Evolutionary conservation across 1,140 invertebrate genomes (phyloP).

Genomic region (Formica exsecta): DNA sequence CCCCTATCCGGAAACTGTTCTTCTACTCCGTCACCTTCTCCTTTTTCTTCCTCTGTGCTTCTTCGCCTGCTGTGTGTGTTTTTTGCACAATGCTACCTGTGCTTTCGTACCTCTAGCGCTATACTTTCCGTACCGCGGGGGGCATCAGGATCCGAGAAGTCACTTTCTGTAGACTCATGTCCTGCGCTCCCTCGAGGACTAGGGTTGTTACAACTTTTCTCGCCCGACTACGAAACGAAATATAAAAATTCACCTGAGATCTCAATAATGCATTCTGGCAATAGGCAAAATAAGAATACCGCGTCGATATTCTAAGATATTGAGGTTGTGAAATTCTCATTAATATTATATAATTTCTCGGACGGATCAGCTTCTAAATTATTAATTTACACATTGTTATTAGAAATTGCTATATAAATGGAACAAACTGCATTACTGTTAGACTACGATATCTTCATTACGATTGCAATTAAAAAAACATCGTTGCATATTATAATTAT

Average conservation of each 20-base stretch:
- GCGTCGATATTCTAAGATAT: slow-evolving; percentile 22
- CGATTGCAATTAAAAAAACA: background rate
- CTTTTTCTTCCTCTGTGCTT: slow-evolving; percentile 32
- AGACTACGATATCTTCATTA: background rate
- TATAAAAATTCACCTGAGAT: slow-evolving; percentile 77
- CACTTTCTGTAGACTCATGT: slow-evolving; percentile 69
- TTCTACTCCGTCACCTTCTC: slow-evolving; percentile 23
- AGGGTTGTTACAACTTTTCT: slow-evolving; percentile 74
- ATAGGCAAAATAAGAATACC: slow-evolving; percentile 64
- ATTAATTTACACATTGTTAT: slow-evolving; percentile 38
- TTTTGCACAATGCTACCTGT: slow-evolving; percentile 24
- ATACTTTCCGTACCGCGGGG: slow-evolving; percentile 27
- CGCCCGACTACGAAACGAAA: slow-evolving; percentile 58
- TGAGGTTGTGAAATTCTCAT: slow-evolving; percentile 38
- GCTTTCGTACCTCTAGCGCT: slow-evolving; percentile 12
- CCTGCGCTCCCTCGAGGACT: slow-evolving; percentile 55
- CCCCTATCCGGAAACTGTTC: slow-evolving; percentile 56
- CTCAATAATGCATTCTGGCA: slow-evolving; percentile 61
- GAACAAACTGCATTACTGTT: background rate
- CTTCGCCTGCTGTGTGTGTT: background rate
- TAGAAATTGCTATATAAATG: background rate
- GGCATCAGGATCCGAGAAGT: slow-evolving; percentile 68
- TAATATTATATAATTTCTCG: slow-evolving; percentile 57
- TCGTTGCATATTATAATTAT: background rate
- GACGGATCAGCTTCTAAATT: slow-evolving; percentile 43